Conservation (phyloP, 2,113 vertebrate genomes). For the Erpornis zantholeuca region DNA sequence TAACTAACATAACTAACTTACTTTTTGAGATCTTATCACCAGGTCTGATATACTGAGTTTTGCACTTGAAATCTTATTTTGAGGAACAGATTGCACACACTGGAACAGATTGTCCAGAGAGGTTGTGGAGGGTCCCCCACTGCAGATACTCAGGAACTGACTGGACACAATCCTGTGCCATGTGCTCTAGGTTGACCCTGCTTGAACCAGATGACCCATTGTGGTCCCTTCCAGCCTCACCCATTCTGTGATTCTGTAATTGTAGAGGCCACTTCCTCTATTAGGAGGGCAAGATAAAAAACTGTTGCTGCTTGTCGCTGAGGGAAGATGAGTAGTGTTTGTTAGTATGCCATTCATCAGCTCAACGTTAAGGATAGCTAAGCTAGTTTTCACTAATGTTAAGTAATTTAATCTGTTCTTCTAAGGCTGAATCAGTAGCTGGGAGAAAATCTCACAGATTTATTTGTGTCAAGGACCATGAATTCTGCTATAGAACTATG, state of each 20-base stretch:
- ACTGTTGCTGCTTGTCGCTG: background rate
- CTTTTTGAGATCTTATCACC: background rate
- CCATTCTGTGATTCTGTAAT: background rate
- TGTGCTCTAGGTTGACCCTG: background rate
- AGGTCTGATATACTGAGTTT: background rate
- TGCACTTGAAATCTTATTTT: background rate
- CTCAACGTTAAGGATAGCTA: rapidly evolving
- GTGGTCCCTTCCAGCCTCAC: background rate
- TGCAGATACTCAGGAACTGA: background rate
- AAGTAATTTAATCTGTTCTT: background rate
- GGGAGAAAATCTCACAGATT: background rate
- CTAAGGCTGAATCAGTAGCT: background rate
- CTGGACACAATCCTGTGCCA: background rate
- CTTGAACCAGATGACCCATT: background rate
- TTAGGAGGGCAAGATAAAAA: background rate
- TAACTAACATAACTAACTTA: no score
- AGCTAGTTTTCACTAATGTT: rapidly evolving
- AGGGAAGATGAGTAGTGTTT: background rate
- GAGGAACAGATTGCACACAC: background rate
- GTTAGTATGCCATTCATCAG: background rate
- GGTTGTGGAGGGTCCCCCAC: background rate
- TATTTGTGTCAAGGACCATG: background rate
- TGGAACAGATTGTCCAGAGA: background rate
- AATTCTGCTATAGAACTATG: background rate
- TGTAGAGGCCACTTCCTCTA: background rate